Evolutionary conservation across 2,888 invertebrate genomes (phyloP), one percentile per base, ranked within the genome.

Genomic region (Entomobrya multifasciata): DNA sequence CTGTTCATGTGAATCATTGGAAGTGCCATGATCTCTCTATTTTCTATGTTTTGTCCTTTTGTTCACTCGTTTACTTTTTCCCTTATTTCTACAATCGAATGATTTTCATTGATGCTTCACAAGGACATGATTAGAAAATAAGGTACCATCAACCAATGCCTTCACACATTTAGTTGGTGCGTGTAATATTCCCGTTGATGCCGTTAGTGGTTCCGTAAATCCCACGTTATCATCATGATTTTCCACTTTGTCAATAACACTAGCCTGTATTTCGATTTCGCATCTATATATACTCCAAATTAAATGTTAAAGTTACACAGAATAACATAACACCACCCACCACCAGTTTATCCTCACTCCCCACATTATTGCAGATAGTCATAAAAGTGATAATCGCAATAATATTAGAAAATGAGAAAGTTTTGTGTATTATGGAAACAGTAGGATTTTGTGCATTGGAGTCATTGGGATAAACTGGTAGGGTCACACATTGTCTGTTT

Each of bases 161-260:
- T 55, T 49, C 8, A 25, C n/a, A 27, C 70, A 70, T 81, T 30
- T 49, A 55, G 49, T 79, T 76, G 62, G 76, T 70, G 41, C 44
- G 65, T 36, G 81, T 76, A 84, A 70, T 88, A 88, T 87, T 89
- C 88, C 85, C 87, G 86, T 86, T 88, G 83, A 88, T 74, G 86
- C 87, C 88, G 88, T 88, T 88, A 88, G 88, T 84, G 87, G 87
- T 52, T 70, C 65, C 72, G 82, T 82, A 83, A 87, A 89, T 81
- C 84, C 67, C 57, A 41, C 78, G 88, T 88, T 88, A 89, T 89
- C 87, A 88, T 89, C 88, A 87, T 79, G 87, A 79, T 83, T 87
- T 82, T 83, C 81, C 77, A 83, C 87, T 88, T 86, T 88, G 89
- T 89, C 88, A 89, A 87, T 88, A 87, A 86, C 89, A 88, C 86